These are phyloP conservation scores for Drosophila kohkoa DNA, from an alignment of 1,140 invertebrate species.

Conservation along the genomic window DNA sequence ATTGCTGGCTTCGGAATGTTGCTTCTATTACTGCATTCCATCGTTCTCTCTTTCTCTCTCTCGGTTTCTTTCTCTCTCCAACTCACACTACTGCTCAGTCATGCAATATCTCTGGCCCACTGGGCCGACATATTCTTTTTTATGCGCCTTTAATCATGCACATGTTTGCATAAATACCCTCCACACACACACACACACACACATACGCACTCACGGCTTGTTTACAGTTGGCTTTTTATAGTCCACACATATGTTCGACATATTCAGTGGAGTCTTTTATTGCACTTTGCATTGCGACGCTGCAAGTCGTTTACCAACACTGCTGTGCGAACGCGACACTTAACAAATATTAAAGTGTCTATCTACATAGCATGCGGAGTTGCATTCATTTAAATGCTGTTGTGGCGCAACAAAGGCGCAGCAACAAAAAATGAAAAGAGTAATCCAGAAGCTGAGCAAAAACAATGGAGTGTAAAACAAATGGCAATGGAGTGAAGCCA, in stretches of 20 bases:
- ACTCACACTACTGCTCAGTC: slow-evolving; percentile 4
- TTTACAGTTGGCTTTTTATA: slow-evolving; percentile 74
- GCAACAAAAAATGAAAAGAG: slow-evolving; percentile 31
- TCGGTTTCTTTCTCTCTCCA: background rate
- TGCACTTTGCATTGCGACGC: slow-evolving; percentile 2
- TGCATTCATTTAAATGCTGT: slow-evolving; percentile 39
- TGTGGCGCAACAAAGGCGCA: background rate
- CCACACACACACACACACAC: slow-evolving; percentile 9
- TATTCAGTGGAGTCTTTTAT: slow-evolving; percentile 59
- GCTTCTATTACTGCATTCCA: background rate
- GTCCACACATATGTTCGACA: slow-evolving; percentile 72
- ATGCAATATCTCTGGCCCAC: slow-evolving; percentile 11
- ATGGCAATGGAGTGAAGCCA: slow-evolving; percentile 72
- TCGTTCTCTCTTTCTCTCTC: background rate
- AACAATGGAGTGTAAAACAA: slow-evolving; percentile 69
- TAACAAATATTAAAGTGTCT: slow-evolving; percentile 45
- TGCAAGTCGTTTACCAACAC: slow-evolving; percentile 61
- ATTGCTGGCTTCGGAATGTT: slow-evolving; percentile 21
- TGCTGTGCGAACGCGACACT: slow-evolving; percentile 40
- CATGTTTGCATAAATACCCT: slow-evolving; percentile 52
- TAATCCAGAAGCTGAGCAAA: slow-evolving; percentile 49
- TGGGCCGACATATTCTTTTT: slow-evolving; percentile 47
- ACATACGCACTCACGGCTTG: slow-evolving; percentile 37
- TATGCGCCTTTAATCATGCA: slow-evolving; percentile 63
- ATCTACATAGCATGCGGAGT: background rate